phyloP scores from a whole-genome alignment of 2,797 vertebrate species.

The Linurgus olivaceus region DNA sequence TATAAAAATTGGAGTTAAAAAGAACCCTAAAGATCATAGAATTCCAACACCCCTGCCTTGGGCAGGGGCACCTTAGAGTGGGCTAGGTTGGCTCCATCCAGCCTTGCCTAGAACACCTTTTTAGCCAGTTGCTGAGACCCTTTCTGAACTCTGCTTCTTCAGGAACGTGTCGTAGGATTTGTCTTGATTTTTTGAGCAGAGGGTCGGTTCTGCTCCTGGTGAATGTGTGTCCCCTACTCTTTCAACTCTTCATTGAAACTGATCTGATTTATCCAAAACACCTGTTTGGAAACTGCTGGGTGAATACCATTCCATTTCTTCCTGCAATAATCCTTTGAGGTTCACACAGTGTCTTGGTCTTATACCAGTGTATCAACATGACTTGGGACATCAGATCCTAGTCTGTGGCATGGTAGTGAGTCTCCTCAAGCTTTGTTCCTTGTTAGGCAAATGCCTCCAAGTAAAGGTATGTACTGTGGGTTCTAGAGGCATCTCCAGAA shows the following conservation, averaged over 20 bases:
- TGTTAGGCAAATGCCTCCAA: neutral
- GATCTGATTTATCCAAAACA: neutral
- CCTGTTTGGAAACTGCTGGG: neutral
- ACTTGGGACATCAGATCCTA: neutral
- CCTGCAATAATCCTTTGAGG: neutral
- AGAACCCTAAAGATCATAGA: neutral
- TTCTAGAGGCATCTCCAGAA: neutral
- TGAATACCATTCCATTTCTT: neutral
- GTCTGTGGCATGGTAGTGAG: neutral
- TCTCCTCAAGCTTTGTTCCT: neutral
- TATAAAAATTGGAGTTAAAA: neutral
- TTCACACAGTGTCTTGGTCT: neutral
- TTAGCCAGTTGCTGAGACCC: neutral
- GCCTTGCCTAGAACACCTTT: neutral
- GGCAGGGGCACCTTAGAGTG: neutral
- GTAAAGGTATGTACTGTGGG: neutral
- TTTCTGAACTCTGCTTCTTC: neutral
- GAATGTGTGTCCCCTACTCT: neutral
- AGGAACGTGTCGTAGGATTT: neutral
- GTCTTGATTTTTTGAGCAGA: neutral
- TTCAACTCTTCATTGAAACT: neutral
- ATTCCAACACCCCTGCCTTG: neutral
- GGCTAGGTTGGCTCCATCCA: neutral
- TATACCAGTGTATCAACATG: neutral
- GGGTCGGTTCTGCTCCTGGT: neutral